phyloP scores from a whole-genome alignment of 53 echinoderm and acorn worm genomes.

The Zoroaster sp. region DNA sequence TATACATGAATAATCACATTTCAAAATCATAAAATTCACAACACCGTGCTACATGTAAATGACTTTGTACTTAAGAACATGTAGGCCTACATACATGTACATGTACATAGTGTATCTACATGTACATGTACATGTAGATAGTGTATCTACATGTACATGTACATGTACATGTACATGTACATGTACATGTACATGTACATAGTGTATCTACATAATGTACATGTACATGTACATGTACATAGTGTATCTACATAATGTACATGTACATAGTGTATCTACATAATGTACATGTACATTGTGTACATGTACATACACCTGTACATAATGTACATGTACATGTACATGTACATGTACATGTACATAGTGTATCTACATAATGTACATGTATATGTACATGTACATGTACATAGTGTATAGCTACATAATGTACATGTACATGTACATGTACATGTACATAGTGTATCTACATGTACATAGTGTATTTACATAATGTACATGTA shows the following conservation, averaged over 20 bases:
- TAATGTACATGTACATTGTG: neutral
- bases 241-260: neutral
- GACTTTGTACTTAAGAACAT: too few relatives aligned
- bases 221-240: neutral
- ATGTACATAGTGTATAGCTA: neutral
- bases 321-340: neutral
- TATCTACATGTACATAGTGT: neutral
- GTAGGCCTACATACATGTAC: neutral
- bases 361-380: too few relatives aligned
- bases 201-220: neutral
- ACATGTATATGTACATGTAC: too few relatives aligned
- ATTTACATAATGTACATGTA: neutral
- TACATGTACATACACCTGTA: neutral
- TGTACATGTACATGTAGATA: neutral
- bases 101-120: neutral
- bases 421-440: neutral
- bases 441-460: neutral
- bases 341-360: too few relatives aligned
- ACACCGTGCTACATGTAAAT: neutral
- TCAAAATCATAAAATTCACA: too few relatives aligned
- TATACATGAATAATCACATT: too few relatives aligned
- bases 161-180: neutral
- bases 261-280: too few relatives aligned
- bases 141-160: neutral
- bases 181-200: neutral